phyloP scores from a whole-genome alignment of 2,888 invertebrate species.

The Stramonita haemastoma region DNA sequence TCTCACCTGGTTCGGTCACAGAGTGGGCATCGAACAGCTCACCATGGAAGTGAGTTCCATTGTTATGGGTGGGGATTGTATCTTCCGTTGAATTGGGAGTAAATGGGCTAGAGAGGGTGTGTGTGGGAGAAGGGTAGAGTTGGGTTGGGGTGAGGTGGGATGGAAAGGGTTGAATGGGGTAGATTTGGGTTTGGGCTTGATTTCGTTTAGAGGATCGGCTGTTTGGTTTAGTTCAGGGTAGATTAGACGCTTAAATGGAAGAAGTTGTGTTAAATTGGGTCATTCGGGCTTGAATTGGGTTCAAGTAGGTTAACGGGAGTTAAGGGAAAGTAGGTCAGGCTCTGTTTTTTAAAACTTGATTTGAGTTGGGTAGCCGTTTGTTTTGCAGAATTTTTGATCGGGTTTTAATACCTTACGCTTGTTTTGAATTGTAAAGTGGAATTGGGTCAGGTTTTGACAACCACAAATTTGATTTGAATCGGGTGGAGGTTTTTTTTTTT shows the following conservation, averaged over 20 bases:
- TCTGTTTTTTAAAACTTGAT: no score
- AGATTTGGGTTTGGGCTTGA: not conserved
- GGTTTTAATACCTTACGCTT: no score
- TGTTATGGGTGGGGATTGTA: not conserved
- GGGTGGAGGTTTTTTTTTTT: no score
- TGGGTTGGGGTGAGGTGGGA: not conserved
- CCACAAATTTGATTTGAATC: no score
- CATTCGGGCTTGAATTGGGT: not conserved
- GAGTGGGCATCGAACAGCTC: slow-evolving; percentile 84
- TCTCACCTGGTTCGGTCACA: slow-evolving; percentile 79
- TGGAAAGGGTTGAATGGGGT: not conserved
- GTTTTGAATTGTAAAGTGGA: no score
- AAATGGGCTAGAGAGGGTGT: not conserved
- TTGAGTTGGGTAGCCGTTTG: no score
- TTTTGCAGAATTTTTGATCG: no score
- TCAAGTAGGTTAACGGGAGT: no score
- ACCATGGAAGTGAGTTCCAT: slow-evolving; percentile 79
- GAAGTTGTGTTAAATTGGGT: not conserved
- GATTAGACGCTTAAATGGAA: not conserved
- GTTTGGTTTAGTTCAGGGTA: not conserved
- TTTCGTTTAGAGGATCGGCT: not conserved
- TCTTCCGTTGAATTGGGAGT: not conserved
- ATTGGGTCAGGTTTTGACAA: no score
- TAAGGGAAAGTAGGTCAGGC: no score
- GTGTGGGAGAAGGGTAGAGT: no score